phyloP scores from a whole-genome alignment of 1,140 invertebrate genomes.

The Brachionus koreanus region DNA sequence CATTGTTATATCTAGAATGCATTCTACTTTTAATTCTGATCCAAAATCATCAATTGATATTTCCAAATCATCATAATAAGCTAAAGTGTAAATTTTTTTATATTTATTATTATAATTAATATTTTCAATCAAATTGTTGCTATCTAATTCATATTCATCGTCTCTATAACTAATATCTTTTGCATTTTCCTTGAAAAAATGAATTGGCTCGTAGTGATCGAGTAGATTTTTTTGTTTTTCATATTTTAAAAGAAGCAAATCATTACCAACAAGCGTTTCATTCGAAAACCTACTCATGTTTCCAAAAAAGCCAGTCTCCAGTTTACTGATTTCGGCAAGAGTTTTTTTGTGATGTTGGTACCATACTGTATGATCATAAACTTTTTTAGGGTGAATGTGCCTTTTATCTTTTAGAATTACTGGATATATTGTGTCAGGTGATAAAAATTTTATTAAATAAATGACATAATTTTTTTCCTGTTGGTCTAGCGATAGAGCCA shows the following conservation, averaged over 20 bases:
- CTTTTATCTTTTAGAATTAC: neutral
- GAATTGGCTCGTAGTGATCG: conserved; percentile 5
- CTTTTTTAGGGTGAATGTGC: neutral
- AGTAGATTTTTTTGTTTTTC: neutral
- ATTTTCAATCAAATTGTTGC: neutral
- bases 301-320: neutral
- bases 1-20: neutral
- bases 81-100: neutral
- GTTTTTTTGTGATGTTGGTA: neutral
- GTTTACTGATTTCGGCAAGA: neutral
- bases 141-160: neutral
- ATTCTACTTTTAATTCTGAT: neutral
- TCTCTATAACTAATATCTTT: neutral
- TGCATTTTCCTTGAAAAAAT: neutral
- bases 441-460: conserved; percentile 20
- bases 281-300: neutral
- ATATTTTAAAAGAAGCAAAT: neutral
- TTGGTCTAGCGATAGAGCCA: neutral
- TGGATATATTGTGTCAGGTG: neutral
- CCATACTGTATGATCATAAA: conserved; percentile 2
- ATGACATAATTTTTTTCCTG: neutral
- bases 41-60: neutral
- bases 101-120: neutral
- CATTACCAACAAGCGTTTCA: neutral
- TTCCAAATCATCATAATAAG: conserved; percentile 1